phyloP scores from a whole-genome alignment of 1,140 invertebrate genomes.

The Bombus sibiricus region DNA sequence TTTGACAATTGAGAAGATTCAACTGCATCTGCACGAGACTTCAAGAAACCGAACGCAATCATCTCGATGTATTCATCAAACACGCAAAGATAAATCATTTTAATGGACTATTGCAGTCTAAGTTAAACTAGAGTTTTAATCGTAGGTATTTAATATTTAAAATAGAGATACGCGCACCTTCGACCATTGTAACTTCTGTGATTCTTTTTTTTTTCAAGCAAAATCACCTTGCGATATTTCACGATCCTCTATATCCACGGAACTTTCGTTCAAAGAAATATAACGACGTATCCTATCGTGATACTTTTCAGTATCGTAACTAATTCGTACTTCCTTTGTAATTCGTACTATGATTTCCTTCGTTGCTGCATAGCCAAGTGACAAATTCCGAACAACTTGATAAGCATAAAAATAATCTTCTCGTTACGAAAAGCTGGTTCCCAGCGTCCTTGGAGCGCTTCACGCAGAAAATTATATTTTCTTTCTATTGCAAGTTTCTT shows the following conservation, averaged over 20 bases:
- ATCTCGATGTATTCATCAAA: background rate
- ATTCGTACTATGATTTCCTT: no score
- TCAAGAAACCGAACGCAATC: background rate
- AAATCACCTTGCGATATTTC: no score
- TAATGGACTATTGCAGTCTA: background rate
- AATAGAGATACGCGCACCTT: background rate
- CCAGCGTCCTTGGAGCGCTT: background rate
- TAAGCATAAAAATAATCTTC: background rate
- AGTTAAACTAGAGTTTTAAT: background rate
- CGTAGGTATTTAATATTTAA: background rate
- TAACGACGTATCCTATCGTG: no score
- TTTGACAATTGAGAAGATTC: slow-evolving; percentile 15
- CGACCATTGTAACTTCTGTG: no score
- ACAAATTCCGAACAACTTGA: background rate
- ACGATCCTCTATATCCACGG: no score
- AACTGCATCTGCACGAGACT: background rate
- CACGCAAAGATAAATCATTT: slow-evolving; percentile 12
- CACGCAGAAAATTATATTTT: slow-evolving; percentile 32
- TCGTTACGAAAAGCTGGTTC: background rate
- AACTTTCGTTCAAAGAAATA: no score
- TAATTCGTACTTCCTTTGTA: no score
- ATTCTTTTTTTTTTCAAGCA: background rate
- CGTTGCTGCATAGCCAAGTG: background rate
- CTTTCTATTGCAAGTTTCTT: slow-evolving; percentile 30
- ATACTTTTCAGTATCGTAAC: no score